Conservation (phyloP, 2,888 invertebrate species). For the Nemoura dubitans region DNA sequence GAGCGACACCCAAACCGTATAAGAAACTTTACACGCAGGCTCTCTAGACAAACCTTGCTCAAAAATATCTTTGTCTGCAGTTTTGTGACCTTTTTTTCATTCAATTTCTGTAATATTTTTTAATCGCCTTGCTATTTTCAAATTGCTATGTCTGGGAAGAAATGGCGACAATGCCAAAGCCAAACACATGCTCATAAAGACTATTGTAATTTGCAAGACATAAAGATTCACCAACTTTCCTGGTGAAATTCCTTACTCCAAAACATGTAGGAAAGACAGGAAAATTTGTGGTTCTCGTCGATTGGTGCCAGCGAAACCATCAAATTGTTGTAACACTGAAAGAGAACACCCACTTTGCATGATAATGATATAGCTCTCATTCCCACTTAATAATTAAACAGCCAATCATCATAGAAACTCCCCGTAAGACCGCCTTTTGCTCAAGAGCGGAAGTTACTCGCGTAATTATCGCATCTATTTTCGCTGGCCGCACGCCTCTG, state of each 20-base stretch:
- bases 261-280: not conserved
- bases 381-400: not conserved
- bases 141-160: not conserved
- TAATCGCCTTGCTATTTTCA: not conserved
- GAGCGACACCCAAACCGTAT: not conserved
- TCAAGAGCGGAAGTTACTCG: not conserved
- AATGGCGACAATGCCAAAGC: not conserved
- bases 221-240: no score
- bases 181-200: not conserved
- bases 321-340: not conserved
- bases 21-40: not conserved
- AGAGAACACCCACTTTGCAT: not conserved
- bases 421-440: not conserved
- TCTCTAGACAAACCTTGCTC: not conserved
- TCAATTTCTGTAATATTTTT: not conserved
- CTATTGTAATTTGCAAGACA: no score
- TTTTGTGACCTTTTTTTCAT: not conserved
- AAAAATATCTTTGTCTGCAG: not conserved
- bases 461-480: not conserved
- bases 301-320: not conserved
- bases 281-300: not conserved
- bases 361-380: not conserved
- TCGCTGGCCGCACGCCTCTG: not conserved
- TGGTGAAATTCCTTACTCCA: no score
- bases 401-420: not conserved